Percentiles rank a stretch among this genome's conserved stretches.
Evolutionary conservation across 1,140 invertebrate genomes (phyloP).

Genomic region (Heliconius congener): DNA sequence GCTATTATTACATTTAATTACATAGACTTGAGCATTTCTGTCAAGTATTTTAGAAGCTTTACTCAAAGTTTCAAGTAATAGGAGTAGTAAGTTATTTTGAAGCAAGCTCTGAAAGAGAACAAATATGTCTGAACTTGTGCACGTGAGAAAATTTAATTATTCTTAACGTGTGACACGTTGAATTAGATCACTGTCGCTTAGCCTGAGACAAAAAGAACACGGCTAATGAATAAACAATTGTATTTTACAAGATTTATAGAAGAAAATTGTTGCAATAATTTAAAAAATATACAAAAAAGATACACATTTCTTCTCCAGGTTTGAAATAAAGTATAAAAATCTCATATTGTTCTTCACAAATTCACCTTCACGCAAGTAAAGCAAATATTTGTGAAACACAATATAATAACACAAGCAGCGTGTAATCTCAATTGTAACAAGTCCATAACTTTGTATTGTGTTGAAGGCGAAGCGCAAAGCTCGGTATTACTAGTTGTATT

Average conservation of each 20-base stretch:
- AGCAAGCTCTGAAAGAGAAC: slow-evolving; percentile 9
- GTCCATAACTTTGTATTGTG: slow-evolving; percentile 15
- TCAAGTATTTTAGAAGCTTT: not conserved
- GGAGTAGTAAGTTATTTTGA: not conserved
- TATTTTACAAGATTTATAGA: not conserved
- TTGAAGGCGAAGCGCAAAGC: slow-evolving; percentile 10
- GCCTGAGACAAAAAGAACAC: not conserved
- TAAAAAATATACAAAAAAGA: too few relatives aligned
- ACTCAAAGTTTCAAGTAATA: not conserved
- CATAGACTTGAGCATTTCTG: not conserved
- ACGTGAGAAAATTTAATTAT: not conserved
- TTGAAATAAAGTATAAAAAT: not conserved
- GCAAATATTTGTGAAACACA: not conserved
- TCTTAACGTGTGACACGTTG: not conserved
- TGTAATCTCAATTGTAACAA: slow-evolving; percentile 19
- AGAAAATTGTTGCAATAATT: too few relatives aligned
- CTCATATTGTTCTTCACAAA: not conserved
- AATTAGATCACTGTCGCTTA: not conserved
- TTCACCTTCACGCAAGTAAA: not conserved
- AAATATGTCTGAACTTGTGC: not conserved
- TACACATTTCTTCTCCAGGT: not conserved
- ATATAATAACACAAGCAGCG: not conserved
- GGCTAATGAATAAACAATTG: not conserved
- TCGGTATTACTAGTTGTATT: slow-evolving; percentile 20
- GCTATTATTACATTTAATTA: slow-evolving; percentile 13